Percentiles rank a stretch among this genome's conserved stretches.
phyloP scores from a whole-genome alignment of 2,797 vertebrate species.

The Lithobates pipiens region DNA sequence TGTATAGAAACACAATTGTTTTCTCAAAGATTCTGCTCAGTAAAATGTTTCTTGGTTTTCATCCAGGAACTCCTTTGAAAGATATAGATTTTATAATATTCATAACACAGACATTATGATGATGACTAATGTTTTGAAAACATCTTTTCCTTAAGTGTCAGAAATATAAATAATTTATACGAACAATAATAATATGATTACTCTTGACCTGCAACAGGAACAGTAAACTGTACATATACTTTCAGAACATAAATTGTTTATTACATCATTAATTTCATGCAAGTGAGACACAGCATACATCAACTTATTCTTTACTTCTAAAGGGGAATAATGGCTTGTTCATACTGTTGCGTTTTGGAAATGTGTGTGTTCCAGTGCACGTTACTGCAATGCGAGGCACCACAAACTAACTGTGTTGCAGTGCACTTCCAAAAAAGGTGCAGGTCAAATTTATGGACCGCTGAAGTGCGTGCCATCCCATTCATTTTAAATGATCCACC shows the following conservation, averaged over 20 bases:
- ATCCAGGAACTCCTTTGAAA: conserved; percentile 46
- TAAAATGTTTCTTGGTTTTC: conserved; percentile 35
- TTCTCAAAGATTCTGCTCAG: conserved; percentile 12
- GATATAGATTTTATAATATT: conserved; percentile 55
- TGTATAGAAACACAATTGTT: conserved; percentile 5
- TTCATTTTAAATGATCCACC: no score
- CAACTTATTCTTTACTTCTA: conserved; percentile 14
- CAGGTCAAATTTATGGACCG: no score
- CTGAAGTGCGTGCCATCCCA: no score
- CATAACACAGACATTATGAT: conserved; percentile 51
- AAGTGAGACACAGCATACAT: conserved; percentile 26
- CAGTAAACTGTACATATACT: conserved; percentile 45
- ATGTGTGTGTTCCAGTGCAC: no score
- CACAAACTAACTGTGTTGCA: no score
- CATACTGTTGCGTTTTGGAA: not conserved
- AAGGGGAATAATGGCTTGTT: not conserved
- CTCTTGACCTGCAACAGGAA: conserved; percentile 51
- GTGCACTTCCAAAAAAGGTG: no score
- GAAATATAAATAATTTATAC: conserved; percentile 54
- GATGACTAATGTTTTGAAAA: conserved; percentile 52
- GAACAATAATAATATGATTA: conserved; percentile 46
- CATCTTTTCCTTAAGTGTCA: conserved; percentile 44
- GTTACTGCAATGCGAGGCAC: no score
- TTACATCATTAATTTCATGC: conserved; percentile 29
- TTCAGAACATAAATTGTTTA: conserved; percentile 55